Evolutionary conservation across 2,888 invertebrate genomes (phyloP), one percentile per base, ranked within the genome.

Genomic region (Elgonia sp.): DNA sequence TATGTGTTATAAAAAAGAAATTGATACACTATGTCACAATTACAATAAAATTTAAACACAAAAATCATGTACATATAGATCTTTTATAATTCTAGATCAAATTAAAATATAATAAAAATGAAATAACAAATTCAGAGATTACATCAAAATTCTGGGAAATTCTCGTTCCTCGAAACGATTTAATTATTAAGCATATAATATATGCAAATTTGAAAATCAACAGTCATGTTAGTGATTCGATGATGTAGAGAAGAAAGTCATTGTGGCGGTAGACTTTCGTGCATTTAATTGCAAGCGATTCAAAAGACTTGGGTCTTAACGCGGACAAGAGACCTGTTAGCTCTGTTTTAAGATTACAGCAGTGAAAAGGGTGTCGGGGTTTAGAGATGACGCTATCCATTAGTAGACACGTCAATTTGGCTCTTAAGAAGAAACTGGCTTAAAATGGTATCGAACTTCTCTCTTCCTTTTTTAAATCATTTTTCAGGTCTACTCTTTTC

Each of bases 321-420:
- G 81, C 76, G 84, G 89, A 91, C 91, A 91, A 91, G 89, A 91
- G 90, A 91, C 90, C 90, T 90, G 91, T 92, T 92, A 90, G 89
- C 87, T 90, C 87, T 84, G 91, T 92, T 91, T 93, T 90, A 91
- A 93, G 92, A 92, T 91, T 91, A 91, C 87, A 88, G 67, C 81
- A 81, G 75, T 63, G 80, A 89, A 81, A 89, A 86, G 81, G 89
- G 87, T 82, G 87, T 88, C 86, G 91, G 90, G 89, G 91, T 91
- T 91, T 88, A 90, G 89, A 90, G 91, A 92, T 92, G 92, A 92
- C 92, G 91, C 92, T 94, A 94, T 94, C 94, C 94, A 94, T 94
- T 94, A 94, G 94, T 94, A 93, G 93, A 93, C 93, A 93, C 93
- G 94, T 94, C 94, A 93, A 92, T 93, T 94, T 93, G 90, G 92